Conservation (phyloP, 1,140 invertebrate species). For the Pemphigus obesinymphae region DNA sequence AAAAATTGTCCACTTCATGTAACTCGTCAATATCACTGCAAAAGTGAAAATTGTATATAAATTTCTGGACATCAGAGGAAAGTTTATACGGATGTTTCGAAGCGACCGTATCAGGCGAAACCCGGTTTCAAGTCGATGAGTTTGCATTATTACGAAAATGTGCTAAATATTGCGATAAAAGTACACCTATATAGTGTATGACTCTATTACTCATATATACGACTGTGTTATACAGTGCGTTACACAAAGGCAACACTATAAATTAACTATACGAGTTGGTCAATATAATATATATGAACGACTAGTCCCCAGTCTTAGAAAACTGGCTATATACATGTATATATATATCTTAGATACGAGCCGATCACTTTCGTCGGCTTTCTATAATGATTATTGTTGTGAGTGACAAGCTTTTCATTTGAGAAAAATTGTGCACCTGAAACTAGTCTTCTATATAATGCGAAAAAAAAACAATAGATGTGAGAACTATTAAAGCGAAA, state of each 20-base stretch:
- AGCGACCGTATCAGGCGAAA: neutral
- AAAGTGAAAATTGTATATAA: neutral
- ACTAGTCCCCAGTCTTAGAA: neutral
- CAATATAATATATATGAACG: neutral
- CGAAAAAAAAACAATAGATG: constrained; percentile 8
- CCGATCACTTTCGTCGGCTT: constrained; percentile 10
- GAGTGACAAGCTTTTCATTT: neutral
- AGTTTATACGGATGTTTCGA: neutral
- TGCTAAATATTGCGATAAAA: no score
- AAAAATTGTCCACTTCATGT: neutral
- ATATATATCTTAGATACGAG: no score
- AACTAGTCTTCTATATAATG: constrained; percentile 9
- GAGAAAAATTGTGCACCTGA: neutral
- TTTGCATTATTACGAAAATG: neutral
- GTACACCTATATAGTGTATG: no score
- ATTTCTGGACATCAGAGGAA: neutral
- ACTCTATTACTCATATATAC: no score
- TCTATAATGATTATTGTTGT: neutral
- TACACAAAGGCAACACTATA: neutral
- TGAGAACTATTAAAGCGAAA: neutral
- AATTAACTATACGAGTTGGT: neutral
- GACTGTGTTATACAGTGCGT: neutral
- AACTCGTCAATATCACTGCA: neutral
- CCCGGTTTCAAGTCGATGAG: neutral
- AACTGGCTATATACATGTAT: no score